Percentiles rank a stretch among this genome's conserved stretches.
These are phyloP conservation scores for Sinhomidia bicolor DNA, from an alignment of 2,888 invertebrate genomes.

Conservation along the genomic window DNA sequence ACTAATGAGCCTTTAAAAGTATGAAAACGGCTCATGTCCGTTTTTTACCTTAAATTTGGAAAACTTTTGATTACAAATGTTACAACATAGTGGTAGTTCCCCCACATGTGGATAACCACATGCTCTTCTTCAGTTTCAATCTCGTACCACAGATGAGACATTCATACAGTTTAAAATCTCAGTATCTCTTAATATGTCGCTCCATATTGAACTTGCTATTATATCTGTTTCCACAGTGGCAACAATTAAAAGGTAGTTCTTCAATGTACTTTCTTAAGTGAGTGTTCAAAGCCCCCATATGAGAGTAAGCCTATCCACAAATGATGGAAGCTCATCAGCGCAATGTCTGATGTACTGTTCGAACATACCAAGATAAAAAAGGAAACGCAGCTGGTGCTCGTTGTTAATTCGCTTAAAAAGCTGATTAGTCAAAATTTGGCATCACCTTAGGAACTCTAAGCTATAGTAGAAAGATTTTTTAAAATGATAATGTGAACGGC, in stretches of 20 bases:
- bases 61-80: background rate
- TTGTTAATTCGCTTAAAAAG: too few relatives aligned
- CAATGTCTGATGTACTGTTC: background rate
- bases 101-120: background rate
- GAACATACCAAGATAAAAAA: background rate
- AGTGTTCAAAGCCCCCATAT: background rate
- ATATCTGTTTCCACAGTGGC: background rate
- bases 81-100: background rate
- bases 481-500: too few relatives aligned
- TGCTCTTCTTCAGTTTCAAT: background rate
- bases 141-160: background rate
- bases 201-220: background rate
- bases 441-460: too few relatives aligned
- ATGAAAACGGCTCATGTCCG: too few relatives aligned
- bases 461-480: too few relatives aligned
- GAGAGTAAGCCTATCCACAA: background rate
- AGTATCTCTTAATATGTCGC: background rate
- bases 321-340: background rate
- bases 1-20: too few relatives aligned
- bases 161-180: background rate
- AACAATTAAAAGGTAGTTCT: background rate
- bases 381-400: too few relatives aligned
- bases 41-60: too few relatives aligned
- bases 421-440: too few relatives aligned
- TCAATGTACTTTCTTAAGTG: background rate